Conservation (phyloP, 2,113 vertebrate species). For the Marmota monax region DNA sequence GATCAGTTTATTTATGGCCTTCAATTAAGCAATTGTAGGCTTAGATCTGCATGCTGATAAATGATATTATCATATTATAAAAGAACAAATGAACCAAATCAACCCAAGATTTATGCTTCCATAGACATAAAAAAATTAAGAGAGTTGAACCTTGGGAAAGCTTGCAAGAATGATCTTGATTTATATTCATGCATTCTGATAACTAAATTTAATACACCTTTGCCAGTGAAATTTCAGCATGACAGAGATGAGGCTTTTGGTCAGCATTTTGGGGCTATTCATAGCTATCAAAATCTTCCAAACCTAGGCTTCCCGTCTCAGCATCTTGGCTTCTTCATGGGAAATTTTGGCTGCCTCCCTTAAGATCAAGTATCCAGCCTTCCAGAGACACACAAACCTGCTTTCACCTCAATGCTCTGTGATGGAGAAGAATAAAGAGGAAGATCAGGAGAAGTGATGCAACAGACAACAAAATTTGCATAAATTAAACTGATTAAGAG, state of each 20-base stretch:
- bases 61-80: background rate
- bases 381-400: background rate
- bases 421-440: background rate
- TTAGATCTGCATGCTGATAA: background rate
- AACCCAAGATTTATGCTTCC: background rate
- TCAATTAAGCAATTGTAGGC: background rate
- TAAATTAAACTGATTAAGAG: constrained; percentile 58
- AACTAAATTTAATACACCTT: background rate
- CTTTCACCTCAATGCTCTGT: background rate
- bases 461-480: constrained; percentile 7
- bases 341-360: background rate
- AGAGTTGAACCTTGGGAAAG: background rate
- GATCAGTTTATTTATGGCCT: background rate
- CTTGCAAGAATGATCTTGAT: background rate
- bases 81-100: background rate
- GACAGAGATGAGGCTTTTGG: background rate
- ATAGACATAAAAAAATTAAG: background rate
- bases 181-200: background rate
- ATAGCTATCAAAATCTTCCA: constrained; percentile 54
- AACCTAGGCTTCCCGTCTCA: constrained; percentile 1
- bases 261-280: constrained; percentile 14
- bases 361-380: background rate
- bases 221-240: constrained; percentile 28
- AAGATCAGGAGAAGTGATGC: constrained; percentile 24
- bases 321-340: constrained; percentile 43